A percentile compares a stretch with the other conserved stretches of the same genome.
These are phyloP conservation scores for Forbesichthys agassizii DNA, from an alignment of 2,113 vertebrate species.

Conservation along the genomic window DNA sequence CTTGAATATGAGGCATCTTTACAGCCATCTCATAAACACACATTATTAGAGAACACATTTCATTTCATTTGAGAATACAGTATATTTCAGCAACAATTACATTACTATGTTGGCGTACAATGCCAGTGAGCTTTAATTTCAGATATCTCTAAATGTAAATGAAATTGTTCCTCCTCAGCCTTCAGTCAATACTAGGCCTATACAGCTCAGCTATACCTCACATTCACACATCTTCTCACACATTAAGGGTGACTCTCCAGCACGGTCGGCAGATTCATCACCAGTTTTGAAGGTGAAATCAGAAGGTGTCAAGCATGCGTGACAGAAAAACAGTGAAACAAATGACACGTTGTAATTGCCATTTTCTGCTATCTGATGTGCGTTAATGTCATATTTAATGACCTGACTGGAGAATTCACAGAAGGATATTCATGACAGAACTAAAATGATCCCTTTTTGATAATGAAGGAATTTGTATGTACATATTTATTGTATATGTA, in stretches of 20 bases:
- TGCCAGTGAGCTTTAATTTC: not conserved
- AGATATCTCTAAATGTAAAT: not conserved
- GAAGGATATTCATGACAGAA: constrained; percentile 10
- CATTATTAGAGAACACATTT: too few relatives aligned
- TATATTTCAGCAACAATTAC: not conserved
- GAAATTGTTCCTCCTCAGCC: not conserved
- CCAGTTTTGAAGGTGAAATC: constrained; percentile 27
- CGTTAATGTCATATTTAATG: constrained; percentile 15
- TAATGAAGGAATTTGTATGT: too few relatives aligned
- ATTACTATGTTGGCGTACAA: not conserved
- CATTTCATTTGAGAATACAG: too few relatives aligned
- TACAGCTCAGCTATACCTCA: constrained; percentile 9
- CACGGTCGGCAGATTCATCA: not conserved
- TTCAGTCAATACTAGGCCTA: not conserved
- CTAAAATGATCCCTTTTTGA: not conserved
- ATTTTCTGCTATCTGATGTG: constrained; percentile 7
- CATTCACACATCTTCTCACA: constrained; percentile 3
- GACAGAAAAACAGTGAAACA: constrained; percentile 22
- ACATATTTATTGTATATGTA: too few relatives aligned
- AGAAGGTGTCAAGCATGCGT: constrained; percentile 29
- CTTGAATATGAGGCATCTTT: too few relatives aligned
- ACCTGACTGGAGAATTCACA: not conserved
- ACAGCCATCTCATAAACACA: too few relatives aligned
- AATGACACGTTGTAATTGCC: constrained; percentile 8
- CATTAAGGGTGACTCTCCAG: not conserved